These are phyloP conservation scores for Xenopus borealis DNA, from an alignment of 2,113 vertebrate species.

Conservation along the genomic window DNA sequence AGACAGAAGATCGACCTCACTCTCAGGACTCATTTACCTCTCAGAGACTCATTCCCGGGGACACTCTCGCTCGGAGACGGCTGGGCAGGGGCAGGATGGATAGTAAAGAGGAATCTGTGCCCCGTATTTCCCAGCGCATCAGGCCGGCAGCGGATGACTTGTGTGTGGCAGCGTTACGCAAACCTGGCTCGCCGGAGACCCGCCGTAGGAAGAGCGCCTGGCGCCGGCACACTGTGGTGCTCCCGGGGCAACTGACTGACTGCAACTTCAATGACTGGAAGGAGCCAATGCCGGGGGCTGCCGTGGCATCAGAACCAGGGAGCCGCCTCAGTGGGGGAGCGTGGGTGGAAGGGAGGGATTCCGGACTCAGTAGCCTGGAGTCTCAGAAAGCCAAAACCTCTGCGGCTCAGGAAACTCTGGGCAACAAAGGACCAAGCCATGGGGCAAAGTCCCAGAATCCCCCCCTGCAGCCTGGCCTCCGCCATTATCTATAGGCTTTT, in stretches of 20 bases:
- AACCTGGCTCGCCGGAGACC: constrained; percentile 81
- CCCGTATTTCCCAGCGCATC: constrained; percentile 59
- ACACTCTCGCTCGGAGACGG: constrained; percentile 85
- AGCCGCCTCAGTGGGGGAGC: constrained; percentile 4
- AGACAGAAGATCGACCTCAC: constrained; percentile 45
- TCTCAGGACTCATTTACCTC: constrained; percentile 84
- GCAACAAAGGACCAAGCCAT: constrained; percentile 45
- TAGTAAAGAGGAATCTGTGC: constrained; percentile 56
- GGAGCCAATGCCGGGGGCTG: constrained; percentile 47
- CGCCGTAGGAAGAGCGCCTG: constrained; percentile 83
- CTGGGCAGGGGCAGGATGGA: constrained; percentile 57
- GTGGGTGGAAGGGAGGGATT: constrained; percentile 61
- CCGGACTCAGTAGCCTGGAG: constrained; percentile 71
- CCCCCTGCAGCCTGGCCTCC: constrained; percentile 66
- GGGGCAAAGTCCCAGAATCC: constrained; percentile 55
- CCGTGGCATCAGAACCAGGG: constrained; percentile 26
- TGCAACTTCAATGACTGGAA: constrained; percentile 76
- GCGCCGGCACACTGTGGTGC: constrained; percentile 89
- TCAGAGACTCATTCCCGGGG: constrained; percentile 87
- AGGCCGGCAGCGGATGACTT: constrained; percentile 79
- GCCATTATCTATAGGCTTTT: constrained; percentile 64
- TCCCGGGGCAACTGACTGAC: constrained; percentile 69
- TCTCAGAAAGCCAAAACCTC: constrained; percentile 66
- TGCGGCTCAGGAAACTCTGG: not conserved
- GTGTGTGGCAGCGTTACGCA: constrained; percentile 73